A percentile compares a stretch with the other conserved stretches of the same genome.
These are phyloP conservation scores for Tylochromis polylepis DNA, from an alignment of 2,113 vertebrate genomes.

Conservation along the genomic window DNA sequence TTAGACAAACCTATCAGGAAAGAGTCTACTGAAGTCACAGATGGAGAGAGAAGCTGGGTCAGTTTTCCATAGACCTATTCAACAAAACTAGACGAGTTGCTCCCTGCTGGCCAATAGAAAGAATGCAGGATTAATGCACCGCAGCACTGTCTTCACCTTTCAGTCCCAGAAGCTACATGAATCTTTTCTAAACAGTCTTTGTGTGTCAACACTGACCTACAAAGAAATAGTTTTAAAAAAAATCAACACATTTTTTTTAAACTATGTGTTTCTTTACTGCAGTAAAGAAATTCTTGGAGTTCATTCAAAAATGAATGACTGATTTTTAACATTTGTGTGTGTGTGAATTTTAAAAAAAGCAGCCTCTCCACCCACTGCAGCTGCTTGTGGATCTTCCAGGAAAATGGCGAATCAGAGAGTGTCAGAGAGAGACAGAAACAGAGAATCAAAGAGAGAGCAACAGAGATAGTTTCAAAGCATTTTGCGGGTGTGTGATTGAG, in stretches of 20 bases:
- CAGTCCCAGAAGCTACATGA: not conserved
- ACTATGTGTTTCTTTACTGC: not conserved
- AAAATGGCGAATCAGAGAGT: slow-evolving; percentile 13
- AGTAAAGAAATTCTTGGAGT: not conserved
- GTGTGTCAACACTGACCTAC: not conserved
- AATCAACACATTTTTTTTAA: not conserved
- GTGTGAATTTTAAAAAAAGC: not conserved
- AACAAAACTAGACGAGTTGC: not conserved
- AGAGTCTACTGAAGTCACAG: not conserved
- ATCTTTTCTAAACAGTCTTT: not conserved
- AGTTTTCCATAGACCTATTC: not conserved
- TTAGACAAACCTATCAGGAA: not conserved
- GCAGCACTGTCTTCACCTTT: not conserved
- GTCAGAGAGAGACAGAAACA: not conserved
- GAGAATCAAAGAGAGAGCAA: slow-evolving; percentile 6
- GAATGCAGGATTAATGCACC: not conserved
- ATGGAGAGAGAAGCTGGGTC: not conserved
- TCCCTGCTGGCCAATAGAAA: not conserved
- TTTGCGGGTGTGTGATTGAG: slow-evolving; percentile 56
- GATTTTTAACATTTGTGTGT: not conserved
- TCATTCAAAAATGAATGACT: not conserved
- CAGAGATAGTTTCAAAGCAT: slow-evolving; percentile 48
- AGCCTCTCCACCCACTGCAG: not conserved
- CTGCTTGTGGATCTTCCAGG: not conserved
- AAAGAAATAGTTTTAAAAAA: not conserved